Conservation (phyloP, 2,797 vertebrate genomes). For the Hafferia zeledoni region DNA sequence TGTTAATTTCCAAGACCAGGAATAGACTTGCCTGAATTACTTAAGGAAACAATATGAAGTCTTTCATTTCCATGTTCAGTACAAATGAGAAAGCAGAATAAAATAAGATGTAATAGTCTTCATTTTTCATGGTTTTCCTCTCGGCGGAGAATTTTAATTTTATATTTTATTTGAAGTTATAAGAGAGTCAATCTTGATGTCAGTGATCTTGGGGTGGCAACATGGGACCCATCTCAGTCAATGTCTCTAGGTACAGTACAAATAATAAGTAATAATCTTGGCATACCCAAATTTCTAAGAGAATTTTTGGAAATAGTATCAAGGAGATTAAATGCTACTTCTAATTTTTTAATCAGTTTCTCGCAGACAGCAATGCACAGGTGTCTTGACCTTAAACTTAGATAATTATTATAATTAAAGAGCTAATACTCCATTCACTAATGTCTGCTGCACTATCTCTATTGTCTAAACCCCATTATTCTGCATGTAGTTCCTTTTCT, state of each 20-base stretch:
- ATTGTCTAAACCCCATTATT: conserved; percentile 75
- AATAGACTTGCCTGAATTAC: not conserved
- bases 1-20: not conserved
- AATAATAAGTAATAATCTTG: conserved; percentile 21
- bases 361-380: conserved; percentile 67
- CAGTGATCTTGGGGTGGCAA: not conserved
- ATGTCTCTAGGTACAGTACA: not conserved
- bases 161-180: not conserved
- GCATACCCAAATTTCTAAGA: conserved; percentile 43
- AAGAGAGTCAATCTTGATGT: not conserved
- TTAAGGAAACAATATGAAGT: not conserved
- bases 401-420: conserved; percentile 78
- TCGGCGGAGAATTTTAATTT: not conserved
- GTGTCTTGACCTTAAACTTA: conserved; percentile 79
- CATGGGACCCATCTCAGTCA: not conserved
- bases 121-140: not conserved
- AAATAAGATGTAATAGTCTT: not conserved
- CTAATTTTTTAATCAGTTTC: conserved; percentile 72
- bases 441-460: conserved; percentile 62
- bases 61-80: not conserved
- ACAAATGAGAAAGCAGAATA: conserved; percentile 10
- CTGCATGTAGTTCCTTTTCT: conserved; percentile 62
- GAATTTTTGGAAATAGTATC: conserved; percentile 53
- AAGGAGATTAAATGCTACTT: conserved; percentile 56
- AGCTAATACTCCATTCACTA: conserved; percentile 68